Evolutionary conservation across 2,797 vertebrate species (phyloP).

Genomic region (Cyprinodon diabolis): DNA sequence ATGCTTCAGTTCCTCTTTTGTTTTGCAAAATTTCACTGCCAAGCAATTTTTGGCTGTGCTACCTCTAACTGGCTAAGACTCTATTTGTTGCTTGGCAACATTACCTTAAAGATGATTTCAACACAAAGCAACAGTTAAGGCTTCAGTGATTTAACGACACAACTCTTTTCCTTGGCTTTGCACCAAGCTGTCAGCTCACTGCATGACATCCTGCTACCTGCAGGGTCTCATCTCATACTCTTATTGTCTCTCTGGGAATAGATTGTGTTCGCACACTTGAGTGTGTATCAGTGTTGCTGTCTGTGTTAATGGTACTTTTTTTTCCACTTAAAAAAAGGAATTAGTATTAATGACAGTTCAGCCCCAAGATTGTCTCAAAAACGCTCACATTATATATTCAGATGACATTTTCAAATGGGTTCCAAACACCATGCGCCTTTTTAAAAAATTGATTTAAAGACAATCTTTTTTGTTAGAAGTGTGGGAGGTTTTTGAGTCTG

Average conservation of each 20-base stretch:
- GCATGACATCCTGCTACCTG: slow-evolving; percentile 51
- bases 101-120: slow-evolving; percentile 49
- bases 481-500: neutral
- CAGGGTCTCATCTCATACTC: slow-evolving; percentile 42
- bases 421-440: neutral
- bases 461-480: neutral
- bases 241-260: slow-evolving; percentile 35
- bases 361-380: slow-evolving; percentile 9
- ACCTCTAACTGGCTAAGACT: slow-evolving; percentile 27
- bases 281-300: slow-evolving; percentile 6
- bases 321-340: slow-evolving; percentile 13
- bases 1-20: slow-evolving; percentile 8
- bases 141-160: slow-evolving; percentile 56
- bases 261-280: slow-evolving; percentile 8
- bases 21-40: slow-evolving; percentile 28
- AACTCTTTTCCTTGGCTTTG: slow-evolving; percentile 32
- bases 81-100: slow-evolving; percentile 69
- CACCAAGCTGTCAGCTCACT: slow-evolving; percentile 30
- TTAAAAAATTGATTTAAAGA: neutral
- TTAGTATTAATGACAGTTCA: slow-evolving; percentile 30
- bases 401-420: neutral
- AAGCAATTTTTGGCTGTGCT: slow-evolving; percentile 36
- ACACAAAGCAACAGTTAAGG: slow-evolving; percentile 51
- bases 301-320: slow-evolving; percentile 9
- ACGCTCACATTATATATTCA: neutral